phyloP scores from a whole-genome alignment of 2,888 invertebrate genomes.

The Pyrgus malvae region DNA sequence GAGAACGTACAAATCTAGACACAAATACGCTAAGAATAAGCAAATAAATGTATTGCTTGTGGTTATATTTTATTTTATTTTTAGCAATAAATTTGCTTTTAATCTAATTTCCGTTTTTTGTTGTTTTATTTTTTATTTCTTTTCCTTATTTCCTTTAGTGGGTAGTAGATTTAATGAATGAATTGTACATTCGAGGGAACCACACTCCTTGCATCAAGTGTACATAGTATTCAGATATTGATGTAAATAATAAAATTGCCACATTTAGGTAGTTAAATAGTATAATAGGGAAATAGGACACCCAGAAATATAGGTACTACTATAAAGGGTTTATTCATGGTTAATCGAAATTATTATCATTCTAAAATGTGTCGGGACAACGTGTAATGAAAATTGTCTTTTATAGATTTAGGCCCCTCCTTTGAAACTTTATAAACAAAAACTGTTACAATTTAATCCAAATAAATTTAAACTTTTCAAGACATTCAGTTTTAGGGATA shows the following conservation, averaged over 20 bases:
- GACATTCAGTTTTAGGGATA: slow-evolving; percentile 69
- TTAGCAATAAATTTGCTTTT: slow-evolving; percentile 82
- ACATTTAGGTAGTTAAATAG: slow-evolving; percentile 51
- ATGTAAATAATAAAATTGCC: slow-evolving; percentile 62
- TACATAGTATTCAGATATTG: slow-evolving; percentile 62
- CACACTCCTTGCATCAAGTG: slow-evolving; percentile 80
- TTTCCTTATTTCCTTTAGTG: slow-evolving; percentile 44
- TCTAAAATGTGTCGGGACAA: slow-evolving; percentile 55
- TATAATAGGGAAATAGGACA: slow-evolving; percentile 48
- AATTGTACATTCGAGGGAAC: slow-evolving; percentile 77
- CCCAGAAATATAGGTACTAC: slow-evolving; percentile 41
- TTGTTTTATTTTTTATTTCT: slow-evolving; percentile 61
- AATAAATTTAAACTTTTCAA: slow-evolving; percentile 26
- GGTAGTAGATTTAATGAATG: slow-evolving; percentile 48
- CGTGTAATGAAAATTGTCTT: slow-evolving; percentile 55
- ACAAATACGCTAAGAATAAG: slow-evolving; percentile 60
- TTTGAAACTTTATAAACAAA: slow-evolving; percentile 33
- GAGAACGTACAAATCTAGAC: slow-evolving; percentile 74
- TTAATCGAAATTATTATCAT: slow-evolving; percentile 66
- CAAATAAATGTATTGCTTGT: slow-evolving; percentile 70
- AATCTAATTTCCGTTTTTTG: slow-evolving; percentile 65
- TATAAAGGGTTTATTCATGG: slow-evolving; percentile 56
- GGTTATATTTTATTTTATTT: slow-evolving; percentile 78
- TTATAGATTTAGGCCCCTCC: slow-evolving; percentile 59
- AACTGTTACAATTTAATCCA: slow-evolving; percentile 38